phyloP scores from a whole-genome alignment of 2,888 invertebrate species.

The Temnothorax rugatulus region DNA sequence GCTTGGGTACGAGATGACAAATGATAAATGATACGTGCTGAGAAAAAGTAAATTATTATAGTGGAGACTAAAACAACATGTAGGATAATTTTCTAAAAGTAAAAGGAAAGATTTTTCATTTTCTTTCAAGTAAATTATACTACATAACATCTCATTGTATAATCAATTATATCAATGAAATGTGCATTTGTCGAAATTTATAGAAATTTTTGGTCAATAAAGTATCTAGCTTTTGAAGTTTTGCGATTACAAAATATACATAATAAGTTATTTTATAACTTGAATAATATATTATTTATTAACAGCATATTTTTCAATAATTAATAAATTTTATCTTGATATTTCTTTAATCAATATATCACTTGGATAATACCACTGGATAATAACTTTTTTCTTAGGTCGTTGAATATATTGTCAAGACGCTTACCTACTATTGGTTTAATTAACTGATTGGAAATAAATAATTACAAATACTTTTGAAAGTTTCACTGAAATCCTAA shows the following conservation, averaged over 20 bases:
- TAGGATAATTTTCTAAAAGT: background rate
- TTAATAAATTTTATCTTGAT: background rate
- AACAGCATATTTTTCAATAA: background rate
- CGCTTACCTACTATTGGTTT: background rate
- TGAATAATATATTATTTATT: background rate
- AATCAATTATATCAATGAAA: background rate
- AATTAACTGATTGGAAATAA: background rate
- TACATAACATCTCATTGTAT: background rate
- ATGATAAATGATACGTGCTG: too few relatives aligned
- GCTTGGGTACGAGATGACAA: background rate
- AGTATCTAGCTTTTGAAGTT: background rate
- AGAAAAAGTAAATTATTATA: too few relatives aligned
- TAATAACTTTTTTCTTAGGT: background rate
- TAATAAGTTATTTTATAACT: background rate
- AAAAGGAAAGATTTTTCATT: background rate
- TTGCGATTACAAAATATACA: background rate
- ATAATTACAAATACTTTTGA: background rate
- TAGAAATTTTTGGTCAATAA: background rate
- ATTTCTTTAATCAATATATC: background rate
- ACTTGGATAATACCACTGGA: background rate
- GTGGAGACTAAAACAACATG: background rate
- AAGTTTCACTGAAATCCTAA: background rate
- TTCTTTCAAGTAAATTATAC: conserved; percentile 1
- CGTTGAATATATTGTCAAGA: background rate
- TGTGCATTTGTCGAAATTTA: background rate